Conservation (phyloP, 2,113 vertebrate species). For the Ursus arctos region DNA sequence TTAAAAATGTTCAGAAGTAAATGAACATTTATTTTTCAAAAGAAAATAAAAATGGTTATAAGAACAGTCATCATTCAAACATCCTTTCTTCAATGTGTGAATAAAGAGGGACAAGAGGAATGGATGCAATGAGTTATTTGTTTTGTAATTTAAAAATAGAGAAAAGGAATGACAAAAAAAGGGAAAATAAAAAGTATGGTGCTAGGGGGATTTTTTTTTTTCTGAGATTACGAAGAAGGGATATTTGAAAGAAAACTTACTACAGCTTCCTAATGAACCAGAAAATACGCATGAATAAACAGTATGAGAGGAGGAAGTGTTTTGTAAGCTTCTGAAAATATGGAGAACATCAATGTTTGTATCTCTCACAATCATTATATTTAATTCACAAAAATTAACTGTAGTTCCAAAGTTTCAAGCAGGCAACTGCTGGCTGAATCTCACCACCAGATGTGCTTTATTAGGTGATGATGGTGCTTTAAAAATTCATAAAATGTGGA, state of each 20-base stretch:
- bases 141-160: not conserved
- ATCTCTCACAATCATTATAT: not conserved
- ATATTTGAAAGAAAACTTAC: not conserved
- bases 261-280: not conserved
- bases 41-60: not conserved
- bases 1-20: not conserved
- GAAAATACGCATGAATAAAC: not conserved
- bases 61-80: not conserved
- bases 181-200: not conserved
- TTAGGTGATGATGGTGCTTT: not conserved
- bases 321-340: slow-evolving; percentile 13
- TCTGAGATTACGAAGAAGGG: not conserved
- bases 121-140: not conserved
- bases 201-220: not conserved
- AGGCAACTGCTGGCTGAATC: not conserved
- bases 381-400: slow-evolving; percentile 6
- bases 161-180: not conserved
- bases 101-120: not conserved
- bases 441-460: not conserved
- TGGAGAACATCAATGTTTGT: not conserved
- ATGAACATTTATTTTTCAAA: not conserved
- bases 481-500: not conserved
- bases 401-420: not conserved
- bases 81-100: not conserved
- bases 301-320: not conserved